phyloP scores from a whole-genome alignment of 2,888 invertebrate species.

The Helobdella robusta region DNA sequence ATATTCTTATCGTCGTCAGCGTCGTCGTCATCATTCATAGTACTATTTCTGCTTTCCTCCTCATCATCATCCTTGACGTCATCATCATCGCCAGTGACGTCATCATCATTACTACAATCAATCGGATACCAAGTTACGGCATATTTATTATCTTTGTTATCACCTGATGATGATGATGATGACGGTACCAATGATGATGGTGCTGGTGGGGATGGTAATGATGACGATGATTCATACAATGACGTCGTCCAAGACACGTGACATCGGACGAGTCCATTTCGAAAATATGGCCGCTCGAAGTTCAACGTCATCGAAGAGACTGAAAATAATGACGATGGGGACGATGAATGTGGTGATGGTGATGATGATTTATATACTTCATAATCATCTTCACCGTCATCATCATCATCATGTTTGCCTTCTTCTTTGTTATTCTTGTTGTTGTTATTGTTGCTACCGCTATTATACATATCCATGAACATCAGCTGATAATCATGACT shows the following conservation, averaged over 20 bases:
- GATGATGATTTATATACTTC: not conserved
- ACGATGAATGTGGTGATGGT: not conserved
- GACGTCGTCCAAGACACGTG: conserved; percentile 4
- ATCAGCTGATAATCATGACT: conserved; percentile 10
- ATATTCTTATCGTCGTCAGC: too few species aligned
- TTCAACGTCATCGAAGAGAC: not conserved
- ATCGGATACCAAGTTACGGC: not conserved
- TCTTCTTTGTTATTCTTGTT: not conserved
- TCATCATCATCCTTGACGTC: not conserved
- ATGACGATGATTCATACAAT: not conserved
- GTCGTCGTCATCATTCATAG: too few species aligned
- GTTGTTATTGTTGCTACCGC: not conserved
- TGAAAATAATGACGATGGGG: not conserved
- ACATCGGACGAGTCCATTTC: conserved; percentile 19
- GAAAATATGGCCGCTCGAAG: conserved; percentile 17
- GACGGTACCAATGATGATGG: too few species aligned
- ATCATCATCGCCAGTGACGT: not conserved
- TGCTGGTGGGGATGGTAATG: not conserved
- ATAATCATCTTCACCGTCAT: conserved; percentile 15
- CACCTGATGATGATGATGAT: too few species aligned
- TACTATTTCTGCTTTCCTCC: too few species aligned
- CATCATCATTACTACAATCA: not conserved
- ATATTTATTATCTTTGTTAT: too few species aligned
- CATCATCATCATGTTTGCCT: not conserved
- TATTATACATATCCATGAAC: not conserved